These are phyloP conservation scores for Drosophila nannoptera DNA, from an alignment of 1,140 invertebrate genomes.

Conservation along the genomic window DNA sequence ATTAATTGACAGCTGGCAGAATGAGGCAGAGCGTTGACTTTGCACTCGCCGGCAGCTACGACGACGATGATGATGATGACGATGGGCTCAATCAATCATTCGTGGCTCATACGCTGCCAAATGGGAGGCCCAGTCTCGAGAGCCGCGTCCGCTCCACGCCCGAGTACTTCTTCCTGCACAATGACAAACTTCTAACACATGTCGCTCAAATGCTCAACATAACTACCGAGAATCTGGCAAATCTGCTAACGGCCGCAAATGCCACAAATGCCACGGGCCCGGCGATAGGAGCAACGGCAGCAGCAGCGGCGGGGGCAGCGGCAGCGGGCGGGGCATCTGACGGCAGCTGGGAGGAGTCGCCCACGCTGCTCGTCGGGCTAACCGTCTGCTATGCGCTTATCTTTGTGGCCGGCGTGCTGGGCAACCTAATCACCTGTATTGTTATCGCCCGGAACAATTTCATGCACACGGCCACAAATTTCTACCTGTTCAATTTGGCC, in stretches of 20 bases:
- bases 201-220: slow-evolving; percentile 74
- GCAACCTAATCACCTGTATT: slow-evolving; percentile 91
- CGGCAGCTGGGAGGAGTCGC: slow-evolving; percentile 74
- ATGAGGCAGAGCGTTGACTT: slow-evolving; percentile 44
- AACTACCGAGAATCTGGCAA: slow-evolving; percentile 70
- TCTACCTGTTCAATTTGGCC: slow-evolving; percentile 92
- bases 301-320: background rate
- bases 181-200: slow-evolving; percentile 71
- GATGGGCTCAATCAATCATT: slow-evolving; percentile 72
- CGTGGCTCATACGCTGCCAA: slow-evolving; percentile 61
- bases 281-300: slow-evolving; percentile 30
- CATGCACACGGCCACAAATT: slow-evolving; percentile 91
- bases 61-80: slow-evolving; percentile 59
- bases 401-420: slow-evolving; percentile 88
- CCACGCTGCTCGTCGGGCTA: slow-evolving; percentile 83
- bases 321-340: background rate
- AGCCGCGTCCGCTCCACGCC: slow-evolving; percentile 34
- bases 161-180: slow-evolving; percentile 62
- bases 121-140: slow-evolving; percentile 14
- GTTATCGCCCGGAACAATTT: slow-evolving; percentile 89
- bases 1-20: slow-evolving; percentile 62
- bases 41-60: slow-evolving; percentile 33
- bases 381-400: slow-evolving; percentile 87
- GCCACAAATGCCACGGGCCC: slow-evolving; percentile 47
- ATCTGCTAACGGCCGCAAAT: slow-evolving; percentile 54